A percentile compares a stretch with the other conserved stretches of the same genome.
Conservation (phyloP, 2,113 vertebrate species). For the Lichenostomus cassidix region DNA sequence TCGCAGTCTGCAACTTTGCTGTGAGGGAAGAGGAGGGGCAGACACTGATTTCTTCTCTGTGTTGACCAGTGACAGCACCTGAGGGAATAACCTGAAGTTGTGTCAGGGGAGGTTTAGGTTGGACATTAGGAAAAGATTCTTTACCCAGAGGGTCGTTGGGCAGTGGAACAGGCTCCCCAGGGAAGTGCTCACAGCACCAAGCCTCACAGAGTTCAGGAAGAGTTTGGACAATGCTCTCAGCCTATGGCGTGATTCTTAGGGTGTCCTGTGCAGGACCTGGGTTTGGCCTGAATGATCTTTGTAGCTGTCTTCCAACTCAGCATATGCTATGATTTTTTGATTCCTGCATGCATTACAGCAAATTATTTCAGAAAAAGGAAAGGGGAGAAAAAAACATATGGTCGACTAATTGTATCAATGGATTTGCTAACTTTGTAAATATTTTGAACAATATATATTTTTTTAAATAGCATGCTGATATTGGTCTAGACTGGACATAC, state of each 20-base stretch:
- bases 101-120: background rate
- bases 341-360: background rate
- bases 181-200: background rate
- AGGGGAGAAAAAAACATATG: accelerated
- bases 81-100: background rate
- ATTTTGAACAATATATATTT: background rate
- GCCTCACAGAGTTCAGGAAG: background rate
- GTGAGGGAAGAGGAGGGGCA: background rate
- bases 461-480: background rate
- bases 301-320: background rate
- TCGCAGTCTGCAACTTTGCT: accelerated
- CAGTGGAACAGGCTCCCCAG: background rate
- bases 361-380: background rate
- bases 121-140: background rate
- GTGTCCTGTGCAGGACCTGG: background rate
- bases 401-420: no score
- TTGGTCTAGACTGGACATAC: background rate
- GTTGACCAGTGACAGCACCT: background rate
- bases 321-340: background rate
- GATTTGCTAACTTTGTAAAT: background rate
- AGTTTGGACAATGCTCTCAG: background rate
- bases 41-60: background rate
- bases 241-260: no score
- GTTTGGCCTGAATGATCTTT: background rate
- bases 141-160: background rate